Base-by-base conservation (phyloP, 2,113 vertebrate species). In the Tretioscincus oriximinensis region DNA sequence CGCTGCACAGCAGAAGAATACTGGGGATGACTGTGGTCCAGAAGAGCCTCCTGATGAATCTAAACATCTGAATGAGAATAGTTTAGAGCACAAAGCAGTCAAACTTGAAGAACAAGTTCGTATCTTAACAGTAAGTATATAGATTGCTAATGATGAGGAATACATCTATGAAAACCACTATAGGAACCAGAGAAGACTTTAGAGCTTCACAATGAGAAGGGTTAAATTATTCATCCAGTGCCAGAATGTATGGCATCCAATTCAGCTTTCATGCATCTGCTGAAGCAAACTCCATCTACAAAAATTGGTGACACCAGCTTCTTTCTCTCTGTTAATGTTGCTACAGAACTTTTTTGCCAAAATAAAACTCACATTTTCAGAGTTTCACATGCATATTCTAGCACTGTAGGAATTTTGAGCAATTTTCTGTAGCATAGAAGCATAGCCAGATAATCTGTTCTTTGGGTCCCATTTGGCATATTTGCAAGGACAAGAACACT, bases 81-180 rank as follows among this genome's bases (percentile, higher is more conserved):
- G 93, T 73, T 90, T 96, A 70, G 92, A 95, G 85, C 90, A 91
- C 78, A 96, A 91, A 92, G 92, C 96, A 64, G 86, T 89, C 85
- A 96, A 96, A 88, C 91, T 97, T 77, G 96, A 97, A 72, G 94
- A 96, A 70, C 95, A 97, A 92, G 94, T 97, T 71, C 93, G 84
- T 21, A 95, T 96, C 85, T 92, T 97, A 91, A 96, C 93, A 35
- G 96, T 97, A 90, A 95, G 95, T 95, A 26, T 6, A 35, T 49
- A 21, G 47, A 21, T 18, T 4, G 47, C 29, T 35, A 68, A 21
- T 18, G 16, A 35, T 35, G 31, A 14, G 14, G n/a, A 73, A 9
- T 26, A 51, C 12, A 16, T 3, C 9, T 28, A 28, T 73, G n/a
- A 16, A 73, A 73, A 54, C 31, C 29, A 35, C 14, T 7, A 45